Conservation (phyloP, 1,140 invertebrate genomes). For the Aphelinus atriplicis region DNA sequence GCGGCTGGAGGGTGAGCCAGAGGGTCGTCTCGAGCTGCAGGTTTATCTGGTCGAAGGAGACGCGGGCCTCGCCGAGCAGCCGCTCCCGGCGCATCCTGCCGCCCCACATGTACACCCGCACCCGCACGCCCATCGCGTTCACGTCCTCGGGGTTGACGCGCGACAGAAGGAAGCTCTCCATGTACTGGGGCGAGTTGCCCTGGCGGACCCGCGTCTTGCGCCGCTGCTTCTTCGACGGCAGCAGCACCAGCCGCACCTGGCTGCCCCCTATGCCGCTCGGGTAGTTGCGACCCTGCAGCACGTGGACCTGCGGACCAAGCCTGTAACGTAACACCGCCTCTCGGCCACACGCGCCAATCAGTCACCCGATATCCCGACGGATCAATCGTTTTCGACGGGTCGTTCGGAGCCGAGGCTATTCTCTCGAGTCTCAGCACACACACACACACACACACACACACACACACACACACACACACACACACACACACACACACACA, state of each 20-base stretch:
- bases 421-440: too few species aligned
- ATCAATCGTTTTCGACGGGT: too few species aligned
- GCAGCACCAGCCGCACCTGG: slow-evolving; percentile 85
- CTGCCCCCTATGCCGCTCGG: slow-evolving; percentile 77
- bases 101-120: slow-evolving; percentile 80
- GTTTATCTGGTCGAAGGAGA: slow-evolving; percentile 88
- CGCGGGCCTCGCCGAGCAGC: slow-evolving; percentile 88
- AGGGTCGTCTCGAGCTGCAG: slow-evolving; percentile 88
- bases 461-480: too few species aligned
- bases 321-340: too few species aligned
- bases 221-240: slow-evolving; percentile 92
- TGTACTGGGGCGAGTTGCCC: slow-evolving; percentile 88
- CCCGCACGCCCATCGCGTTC: slow-evolving; percentile 86
- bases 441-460: too few species aligned
- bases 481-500: too few species aligned
- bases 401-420: too few species aligned
- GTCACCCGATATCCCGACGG: too few species aligned
- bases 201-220: slow-evolving; percentile 91
- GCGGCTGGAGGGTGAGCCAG: slow-evolving; percentile 86
- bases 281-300: slow-evolving; percentile 87
- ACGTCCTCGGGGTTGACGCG: slow-evolving; percentile 94
- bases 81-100: slow-evolving; percentile 89
- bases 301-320: slow-evolving; percentile 68
- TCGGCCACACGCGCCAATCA: too few species aligned
- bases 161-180: slow-evolving; percentile 91